Evolutionary conservation across 2,113 vertebrate species (phyloP), one percentile per base, ranked within the genome.

Genomic region (Paradoxurus hermaphroditus): DNA sequence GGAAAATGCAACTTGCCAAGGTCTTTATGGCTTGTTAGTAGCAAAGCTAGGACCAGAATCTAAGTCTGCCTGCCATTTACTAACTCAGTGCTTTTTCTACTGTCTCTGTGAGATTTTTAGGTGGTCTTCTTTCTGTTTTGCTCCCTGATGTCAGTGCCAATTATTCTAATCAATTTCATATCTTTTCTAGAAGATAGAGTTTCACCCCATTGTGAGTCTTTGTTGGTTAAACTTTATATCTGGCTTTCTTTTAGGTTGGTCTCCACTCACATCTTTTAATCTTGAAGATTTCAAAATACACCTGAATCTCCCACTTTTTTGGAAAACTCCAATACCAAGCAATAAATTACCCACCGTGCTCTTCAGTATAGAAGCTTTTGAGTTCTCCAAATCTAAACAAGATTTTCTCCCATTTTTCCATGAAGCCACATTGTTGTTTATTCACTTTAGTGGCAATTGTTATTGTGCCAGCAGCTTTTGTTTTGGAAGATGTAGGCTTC

Each of bases 391-490:
- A 94, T 91, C 98, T 93, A 95, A 90, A 95, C 46, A 97, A 88
- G 46, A 95, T 65, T 94, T 96, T 96, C 92, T 78, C 91, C 41
- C 82, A 36, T 83, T 96, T 97, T 99, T 98, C 98, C 98, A 99
- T 99, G 99, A 99, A 98, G 98, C 98, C 98, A 97, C 98, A 97
- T 91, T 97, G 41, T 93, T 99, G 95, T 97, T 98, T 98, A 77
- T 98, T 98, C 95, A 95, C 97, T 97, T 94, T 99, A 89, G 93
- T 98, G 92, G 79, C 98, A 87, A 95, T 92, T 89, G 56, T 96
- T 96, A 90, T 82, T 79, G 87, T 98, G 94, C 97, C 97, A 34
- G 31, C 96, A 96, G 98, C 95, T 97, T 97, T 98, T 97, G 92
- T 97, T 41, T 93, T 96, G 94, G 97, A 98, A 98, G 98, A 99